Percentiles rank a stretch among this genome's conserved stretches.
These are phyloP conservation scores for Accipiter cooperii DNA, from an alignment of 2,113 vertebrate genomes.

Conservation along the genomic window DNA sequence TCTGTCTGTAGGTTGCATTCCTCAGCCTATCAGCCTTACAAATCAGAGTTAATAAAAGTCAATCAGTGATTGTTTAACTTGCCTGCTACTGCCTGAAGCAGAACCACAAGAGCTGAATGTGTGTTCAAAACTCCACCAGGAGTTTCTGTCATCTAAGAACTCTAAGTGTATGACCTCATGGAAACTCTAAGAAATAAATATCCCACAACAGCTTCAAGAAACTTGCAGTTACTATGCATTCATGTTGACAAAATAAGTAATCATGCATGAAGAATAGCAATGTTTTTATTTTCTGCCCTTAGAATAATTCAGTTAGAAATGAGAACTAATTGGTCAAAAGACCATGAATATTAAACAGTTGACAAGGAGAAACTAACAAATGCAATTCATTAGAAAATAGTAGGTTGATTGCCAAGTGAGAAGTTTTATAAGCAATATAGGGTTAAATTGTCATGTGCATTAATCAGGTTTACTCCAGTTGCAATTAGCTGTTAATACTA, in stretches of 20 bases:
- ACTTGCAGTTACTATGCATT: constrained; percentile 50
- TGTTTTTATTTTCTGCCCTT: not conserved
- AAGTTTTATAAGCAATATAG: constrained; percentile 18
- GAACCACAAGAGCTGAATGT: constrained; percentile 62
- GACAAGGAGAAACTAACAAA: constrained; percentile 4
- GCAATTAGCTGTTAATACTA: constrained; percentile 54
- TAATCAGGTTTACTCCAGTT: constrained; percentile 45
- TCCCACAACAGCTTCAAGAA: constrained; percentile 70
- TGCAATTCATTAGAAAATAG: constrained; percentile 66
- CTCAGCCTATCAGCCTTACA: constrained; percentile 77
- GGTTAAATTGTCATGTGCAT: constrained; percentile 30
- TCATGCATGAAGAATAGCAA: not conserved
- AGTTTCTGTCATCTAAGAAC: constrained; percentile 67
- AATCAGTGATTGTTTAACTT: constrained; percentile 72
- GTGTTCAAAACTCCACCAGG: constrained; percentile 40
- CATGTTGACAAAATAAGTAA: constrained; percentile 44
- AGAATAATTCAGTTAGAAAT: not conserved
- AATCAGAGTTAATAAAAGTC: constrained; percentile 82
- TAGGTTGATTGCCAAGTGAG: constrained; percentile 31
- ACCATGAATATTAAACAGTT: constrained; percentile 16
- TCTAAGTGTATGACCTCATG: constrained; percentile 43
- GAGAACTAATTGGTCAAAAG: constrained; percentile 5
- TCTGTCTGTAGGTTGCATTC: constrained; percentile 76
- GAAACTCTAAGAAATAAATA: constrained; percentile 64
- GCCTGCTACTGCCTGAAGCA: constrained; percentile 70